Evolutionary conservation across 2,797 vertebrate species (phyloP), one percentile per base, ranked within the genome.

Genomic region (Chaunax sp.): DNA sequence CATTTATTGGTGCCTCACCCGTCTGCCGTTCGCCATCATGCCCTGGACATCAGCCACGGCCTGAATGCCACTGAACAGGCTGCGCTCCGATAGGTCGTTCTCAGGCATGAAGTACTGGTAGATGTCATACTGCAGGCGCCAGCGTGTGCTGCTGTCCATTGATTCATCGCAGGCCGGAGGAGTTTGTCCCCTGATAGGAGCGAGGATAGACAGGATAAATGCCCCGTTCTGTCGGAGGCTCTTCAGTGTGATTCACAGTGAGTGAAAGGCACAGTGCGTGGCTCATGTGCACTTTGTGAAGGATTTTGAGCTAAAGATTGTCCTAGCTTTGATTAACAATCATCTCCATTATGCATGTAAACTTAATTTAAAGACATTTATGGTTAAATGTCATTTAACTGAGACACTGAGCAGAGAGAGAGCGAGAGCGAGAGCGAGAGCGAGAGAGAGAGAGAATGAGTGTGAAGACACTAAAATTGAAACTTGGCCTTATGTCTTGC

Each of bases 71-170:
- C 7, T 72, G 65, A 98, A 86, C 50, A 99, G 84, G 8, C 81
- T 90, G 53, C 72, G 73, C 83, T 96, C 95, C 0, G 94, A 93
- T 1, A 96, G 93, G 80, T 98, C 94, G 0, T 87, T 94, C 92
- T 98, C 95, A 0, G 96, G 96, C 45, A 98, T 90, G 85, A 97
- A 98, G 89, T 96, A 96, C 89, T 95, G 96, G 84, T 97, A 99
- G 65, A 99, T 30, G 0, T 98, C 95, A 0, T 99, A 99, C 64
- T 43, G 88, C 69, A 99, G 85, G n/a, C 96, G 93, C 95, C 95
- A 96, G 20, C 91, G 92, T 0, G 92, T 91, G 75, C 61, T 69
- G 41, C 26, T 53, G 0, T 52, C 92, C 0, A 69, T 91, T 1
- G 85, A 87, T 0, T 82, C 35, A 1, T 97, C 95, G 14, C 98